A percentile compares a stretch with the other conserved stretches of the same genome.
phyloP scores from a whole-genome alignment of 2,797 vertebrate species.

The Hoplostethus atlanticus region DNA sequence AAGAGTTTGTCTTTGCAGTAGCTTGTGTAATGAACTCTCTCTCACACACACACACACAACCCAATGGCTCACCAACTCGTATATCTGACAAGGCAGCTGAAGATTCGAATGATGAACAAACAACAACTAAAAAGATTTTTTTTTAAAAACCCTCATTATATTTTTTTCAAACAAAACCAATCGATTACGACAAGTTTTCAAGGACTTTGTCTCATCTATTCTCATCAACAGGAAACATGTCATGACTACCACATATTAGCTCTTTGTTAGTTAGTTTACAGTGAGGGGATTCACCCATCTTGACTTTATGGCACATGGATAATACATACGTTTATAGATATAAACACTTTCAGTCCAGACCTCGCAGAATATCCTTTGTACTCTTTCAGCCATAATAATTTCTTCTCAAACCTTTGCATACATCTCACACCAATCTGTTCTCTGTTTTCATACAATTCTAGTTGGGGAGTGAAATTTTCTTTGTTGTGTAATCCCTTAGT shows the following conservation, averaged over 20 bases:
- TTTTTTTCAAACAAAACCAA: slow-evolving; percentile 17
- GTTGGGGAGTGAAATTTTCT: slow-evolving; percentile 56
- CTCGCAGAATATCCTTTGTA: slow-evolving; percentile 34
- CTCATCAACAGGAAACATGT: slow-evolving; percentile 60
- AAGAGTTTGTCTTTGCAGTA: slow-evolving; percentile 43
- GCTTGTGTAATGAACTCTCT: slow-evolving; percentile 40
- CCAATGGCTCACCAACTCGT: slow-evolving; percentile 48
- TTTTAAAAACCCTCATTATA: slow-evolving; percentile 17
- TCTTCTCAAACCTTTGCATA: slow-evolving; percentile 45
- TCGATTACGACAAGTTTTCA: background rate
- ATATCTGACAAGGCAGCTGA: slow-evolving; percentile 64
- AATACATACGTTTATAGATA: slow-evolving; percentile 67
- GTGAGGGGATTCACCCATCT: slow-evolving; percentile 69
- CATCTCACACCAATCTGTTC: slow-evolving; percentile 50
- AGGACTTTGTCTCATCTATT: slow-evolving; percentile 33
- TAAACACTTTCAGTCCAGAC: slow-evolving; percentile 66
- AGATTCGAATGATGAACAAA: slow-evolving; percentile 54
- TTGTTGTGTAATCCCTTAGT: slow-evolving; percentile 56
- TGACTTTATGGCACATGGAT: slow-evolving; percentile 81
- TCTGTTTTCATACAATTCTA: slow-evolving; percentile 51
- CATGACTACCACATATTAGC: slow-evolving; percentile 66
- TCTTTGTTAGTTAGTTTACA: slow-evolving; percentile 77
- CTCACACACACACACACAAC: slow-evolving; percentile 9
- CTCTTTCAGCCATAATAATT: slow-evolving; percentile 36
- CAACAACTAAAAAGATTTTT: slow-evolving; percentile 14